A percentile compares a stretch with the other conserved stretches of the same genome.
Evolutionary conservation across 2,888 invertebrate genomes (phyloP).

Genomic region (Acrobasis suavella): DNA sequence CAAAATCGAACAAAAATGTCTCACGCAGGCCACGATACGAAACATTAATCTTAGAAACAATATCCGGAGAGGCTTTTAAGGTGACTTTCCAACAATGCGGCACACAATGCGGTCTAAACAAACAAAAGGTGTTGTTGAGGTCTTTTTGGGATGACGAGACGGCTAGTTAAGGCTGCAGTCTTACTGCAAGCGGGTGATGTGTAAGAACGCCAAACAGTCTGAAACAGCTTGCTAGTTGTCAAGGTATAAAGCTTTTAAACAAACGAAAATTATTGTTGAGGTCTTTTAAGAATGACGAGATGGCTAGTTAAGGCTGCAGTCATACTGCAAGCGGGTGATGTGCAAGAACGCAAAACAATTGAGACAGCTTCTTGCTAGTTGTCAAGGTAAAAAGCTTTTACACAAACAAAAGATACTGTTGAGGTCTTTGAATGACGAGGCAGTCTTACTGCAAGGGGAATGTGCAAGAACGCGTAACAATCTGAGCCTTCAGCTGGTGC

Average conservation of each 20-base stretch:
- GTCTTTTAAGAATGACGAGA: slow-evolving; percentile 5
- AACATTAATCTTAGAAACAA: slow-evolving; percentile 18
- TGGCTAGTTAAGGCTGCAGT: not conserved
- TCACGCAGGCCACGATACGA: not conserved
- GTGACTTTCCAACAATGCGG: slow-evolving; percentile 13
- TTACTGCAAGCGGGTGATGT: not conserved
- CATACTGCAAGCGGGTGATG: not conserved
- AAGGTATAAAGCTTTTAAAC: no score
- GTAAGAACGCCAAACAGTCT: no score
- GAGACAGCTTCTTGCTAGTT: no score
- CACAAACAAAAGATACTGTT: no score
- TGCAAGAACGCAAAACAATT: no score
- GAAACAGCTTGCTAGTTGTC: no score
- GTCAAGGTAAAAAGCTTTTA: no score
- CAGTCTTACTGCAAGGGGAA: no score
- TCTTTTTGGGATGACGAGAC: slow-evolving; percentile 18
- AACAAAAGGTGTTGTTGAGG: slow-evolving; percentile 17
- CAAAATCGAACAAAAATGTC: slow-evolving; percentile 11
- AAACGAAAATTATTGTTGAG: no score
- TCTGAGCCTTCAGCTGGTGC: no score
- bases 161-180: not conserved
- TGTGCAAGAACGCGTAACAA: no score
- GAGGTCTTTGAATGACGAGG: no score
- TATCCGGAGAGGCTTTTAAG: slow-evolving; percentile 15
- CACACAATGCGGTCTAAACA: slow-evolving; percentile 13